These are phyloP conservation scores for Sebastes taczanowskii DNA, from an alignment of 2,797 vertebrate genomes.

Conservation along the genomic window DNA sequence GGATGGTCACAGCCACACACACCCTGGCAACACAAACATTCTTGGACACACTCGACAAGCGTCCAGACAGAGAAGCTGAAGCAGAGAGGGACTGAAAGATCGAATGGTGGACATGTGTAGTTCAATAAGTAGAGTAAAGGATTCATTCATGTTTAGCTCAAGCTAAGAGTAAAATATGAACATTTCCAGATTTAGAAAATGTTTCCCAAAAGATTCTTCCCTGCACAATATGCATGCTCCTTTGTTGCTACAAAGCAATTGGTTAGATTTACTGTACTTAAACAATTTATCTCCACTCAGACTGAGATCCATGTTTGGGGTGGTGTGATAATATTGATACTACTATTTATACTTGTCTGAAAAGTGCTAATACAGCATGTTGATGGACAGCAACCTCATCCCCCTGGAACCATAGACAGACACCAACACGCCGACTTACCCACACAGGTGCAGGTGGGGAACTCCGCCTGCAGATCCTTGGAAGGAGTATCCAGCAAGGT, in stretches of 20 bases:
- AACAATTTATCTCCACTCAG: not conserved
- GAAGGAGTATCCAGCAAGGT: conserved; percentile 92
- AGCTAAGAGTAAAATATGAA: not conserved
- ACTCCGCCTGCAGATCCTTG: conserved; percentile 91
- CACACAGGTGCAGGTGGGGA: conserved; percentile 93
- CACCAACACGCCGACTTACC: conserved; percentile 83
- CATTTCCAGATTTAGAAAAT: not conserved
- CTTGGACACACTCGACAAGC: conserved; percentile 56
- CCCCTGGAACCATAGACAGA: not conserved
- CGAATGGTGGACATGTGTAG: conserved; percentile 5
- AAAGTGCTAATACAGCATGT: not conserved
- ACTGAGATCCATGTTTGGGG: not conserved
- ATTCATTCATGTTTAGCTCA: not conserved
- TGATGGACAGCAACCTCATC: not conserved
- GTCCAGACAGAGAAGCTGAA: conserved; percentile 50
- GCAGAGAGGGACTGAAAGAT: conserved; percentile 24
- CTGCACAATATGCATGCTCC: not conserved
- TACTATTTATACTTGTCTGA: not conserved
- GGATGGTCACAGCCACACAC: conserved; percentile 49
- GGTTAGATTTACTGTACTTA: not conserved
- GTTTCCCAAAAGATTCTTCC: not conserved
- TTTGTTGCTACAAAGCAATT: not conserved
- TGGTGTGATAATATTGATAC: not conserved
- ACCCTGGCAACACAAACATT: conserved; percentile 68
- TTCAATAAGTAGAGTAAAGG: not conserved